Evolutionary conservation across 2,888 invertebrate species (phyloP), one percentile per base, ranked within the genome.

Genomic region (Tipula helvola): DNA sequence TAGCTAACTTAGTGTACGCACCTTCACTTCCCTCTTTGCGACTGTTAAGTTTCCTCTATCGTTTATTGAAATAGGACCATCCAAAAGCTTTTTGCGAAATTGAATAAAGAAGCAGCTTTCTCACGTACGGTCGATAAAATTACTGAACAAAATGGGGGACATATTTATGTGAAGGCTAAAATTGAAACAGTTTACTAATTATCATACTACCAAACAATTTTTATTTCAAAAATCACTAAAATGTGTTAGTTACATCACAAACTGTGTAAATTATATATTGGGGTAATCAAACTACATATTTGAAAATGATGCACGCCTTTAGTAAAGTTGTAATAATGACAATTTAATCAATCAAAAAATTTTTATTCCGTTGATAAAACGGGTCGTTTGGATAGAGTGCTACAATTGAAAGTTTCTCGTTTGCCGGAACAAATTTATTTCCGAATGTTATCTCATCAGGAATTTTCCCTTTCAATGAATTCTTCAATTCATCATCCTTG

Each of bases 361-460:
- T 84, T 39, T 84, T 36, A 41, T 84, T 39, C 5, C 39, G n/a
- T 10, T 42, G 44, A 85, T 85, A 18, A 85, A 85, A 42, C 18
- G 42, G 16, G 36, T 44, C 42, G 5, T 18, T 39, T 10, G 39
- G 85, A 85, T 42, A 85, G 18, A 85, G 39, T 18, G 85, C 28
- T 42, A 85, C 44, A 85, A 42, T 16, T 8, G 85, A 42, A 85
- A 39, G 18, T 18, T 85, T 85, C 13, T 85, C 85, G 12, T 41
- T 85, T 5, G 42, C 85, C 1, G 88, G 87, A 18, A 87, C 39
- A 86, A 88, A 88, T 41, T 87, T 86, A 8, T 86, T 86, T 0
- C 87, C 87, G 16, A 88, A 28, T 28, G 87, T 88, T 18, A 88
- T 83, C 13, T 86, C 16, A 12, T 44, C 42, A 2, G 86, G 86